Evolutionary conservation across 2,113 vertebrate genomes (phyloP).

Genomic region (Sporophila hypoxantha): DNA sequence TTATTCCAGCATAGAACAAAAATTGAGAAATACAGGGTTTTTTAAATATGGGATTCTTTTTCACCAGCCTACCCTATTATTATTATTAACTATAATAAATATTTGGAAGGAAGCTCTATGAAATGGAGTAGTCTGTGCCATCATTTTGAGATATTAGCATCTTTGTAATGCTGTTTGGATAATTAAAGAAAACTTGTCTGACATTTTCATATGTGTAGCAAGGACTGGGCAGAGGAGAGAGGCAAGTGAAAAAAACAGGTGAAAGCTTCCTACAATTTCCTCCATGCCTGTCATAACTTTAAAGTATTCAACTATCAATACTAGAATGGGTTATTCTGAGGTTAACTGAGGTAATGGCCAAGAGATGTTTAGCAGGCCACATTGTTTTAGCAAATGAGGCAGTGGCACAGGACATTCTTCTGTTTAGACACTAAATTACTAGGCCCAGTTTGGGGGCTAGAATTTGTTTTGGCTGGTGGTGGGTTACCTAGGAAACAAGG

Average conservation of each 20-base stretch:
- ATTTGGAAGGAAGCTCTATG: background rate
- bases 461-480: background rate
- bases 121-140: background rate
- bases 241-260: background rate
- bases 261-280: background rate
- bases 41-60: background rate
- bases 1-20: background rate
- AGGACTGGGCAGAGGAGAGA: background rate
- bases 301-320: accelerated
- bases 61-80: background rate
- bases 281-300: background rate
- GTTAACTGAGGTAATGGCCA: background rate
- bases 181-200: background rate
- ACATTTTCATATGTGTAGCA: background rate
- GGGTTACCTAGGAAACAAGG: background rate
- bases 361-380: background rate
- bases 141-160: background rate
- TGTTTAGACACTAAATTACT: background rate
- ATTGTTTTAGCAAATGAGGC: background rate
- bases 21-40: background rate
- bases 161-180: background rate
- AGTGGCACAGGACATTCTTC: background rate
- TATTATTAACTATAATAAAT: background rate
- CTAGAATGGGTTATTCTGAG: background rate
- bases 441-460: background rate